These are phyloP conservation scores for Lophotis ruficrista DNA, from an alignment of 2,113 vertebrate genomes.

Conservation along the genomic window DNA sequence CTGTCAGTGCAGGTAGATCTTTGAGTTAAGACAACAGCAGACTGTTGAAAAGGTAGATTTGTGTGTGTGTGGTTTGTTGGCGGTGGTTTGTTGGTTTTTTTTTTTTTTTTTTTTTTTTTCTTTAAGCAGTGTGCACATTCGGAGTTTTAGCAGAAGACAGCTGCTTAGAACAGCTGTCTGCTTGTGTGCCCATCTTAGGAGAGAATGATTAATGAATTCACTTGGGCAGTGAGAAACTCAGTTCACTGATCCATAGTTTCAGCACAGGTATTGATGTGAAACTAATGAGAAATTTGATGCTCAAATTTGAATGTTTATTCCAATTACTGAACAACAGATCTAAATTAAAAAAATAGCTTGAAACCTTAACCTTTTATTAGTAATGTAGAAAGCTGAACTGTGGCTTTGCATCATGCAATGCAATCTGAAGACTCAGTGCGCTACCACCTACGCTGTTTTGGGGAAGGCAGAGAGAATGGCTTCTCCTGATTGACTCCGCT, in stretches of 20 bases:
- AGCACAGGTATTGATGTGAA: conserved; percentile 86
- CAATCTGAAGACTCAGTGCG: background rate
- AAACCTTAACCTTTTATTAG: conserved; percentile 78
- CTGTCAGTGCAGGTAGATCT: conserved; percentile 28
- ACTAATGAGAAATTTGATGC: conserved; percentile 88
- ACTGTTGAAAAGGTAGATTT: conserved; percentile 27
- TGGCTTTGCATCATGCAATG: background rate
- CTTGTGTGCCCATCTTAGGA: conserved; percentile 77
- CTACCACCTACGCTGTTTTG: conserved; percentile 23
- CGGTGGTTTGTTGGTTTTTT: no score
- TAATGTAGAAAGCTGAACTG: conserved; percentile 34
- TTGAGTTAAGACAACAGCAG: conserved; percentile 39
- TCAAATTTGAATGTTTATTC: conserved; percentile 87
- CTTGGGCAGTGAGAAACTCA: conserved; percentile 81
- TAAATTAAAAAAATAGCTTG: conserved; percentile 76
- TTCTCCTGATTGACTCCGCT: conserved; percentile 32
- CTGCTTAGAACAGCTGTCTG: conserved; percentile 81
- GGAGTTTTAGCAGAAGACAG: conserved; percentile 70
- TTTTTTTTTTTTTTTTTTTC: background rate
- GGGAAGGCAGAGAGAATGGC: background rate
- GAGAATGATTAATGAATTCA: conserved; percentile 88
- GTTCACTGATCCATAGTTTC: conserved; percentile 83
- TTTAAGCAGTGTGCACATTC: background rate
- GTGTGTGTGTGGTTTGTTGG: background rate
- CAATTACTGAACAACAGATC: conserved; percentile 84